Base-by-base conservation (phyloP, 2,888 invertebrate species). In the Caenorhabditis sp. region DNA sequence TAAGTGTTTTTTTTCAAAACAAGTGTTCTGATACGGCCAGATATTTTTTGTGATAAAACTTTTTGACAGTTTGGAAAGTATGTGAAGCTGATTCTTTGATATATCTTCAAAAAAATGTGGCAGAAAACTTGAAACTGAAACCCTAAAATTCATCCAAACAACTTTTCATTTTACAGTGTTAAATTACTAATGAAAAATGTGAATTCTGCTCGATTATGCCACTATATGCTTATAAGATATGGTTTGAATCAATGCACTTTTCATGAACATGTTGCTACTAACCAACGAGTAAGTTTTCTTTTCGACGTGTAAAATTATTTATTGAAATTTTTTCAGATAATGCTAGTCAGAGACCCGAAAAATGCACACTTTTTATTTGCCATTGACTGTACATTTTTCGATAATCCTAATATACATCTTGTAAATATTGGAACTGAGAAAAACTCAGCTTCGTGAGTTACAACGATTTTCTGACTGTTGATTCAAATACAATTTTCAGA, bases 211-310 rank as follows among this genome's bases (percentile, higher is more conserved):
- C 53, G 53, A 53, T 53, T 53, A 23, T 53, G 53, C 21, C 21
- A 53, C n/a, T 53, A 23, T 21, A 53, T 53, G 53, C 21, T 53
- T 3, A 53, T 53, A 8, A n/a, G 53, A 53, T 53, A 20, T 53
- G 53, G 53, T 8, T 5, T 23, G 12, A 53, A 53, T 53, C 53
- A 23, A 53, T 53, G 53, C 53, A 23, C 53, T 23, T 53, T 53
- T 23, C 53, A 53, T 21, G 53, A 53, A 53, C 21, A 53, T 23
- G 25, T 21, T 53, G 21, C 21, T 53, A 53, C 21, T 23, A 53
- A 23, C 25, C 23, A 53, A 23, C 8, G 53, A 12, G 53, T 53
- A 20, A 10, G 43, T 43, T 43, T 43, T 43, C 10, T 36, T 10
- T 36, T 10, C 10, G 36, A 36, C 5, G 10, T 36, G 5, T 36